These are phyloP conservation scores for Turritopsis dohrnii DNA, from an alignment of 30 jellyfish, hydroid and myxozoan species.

Conservation along the genomic window DNA sequence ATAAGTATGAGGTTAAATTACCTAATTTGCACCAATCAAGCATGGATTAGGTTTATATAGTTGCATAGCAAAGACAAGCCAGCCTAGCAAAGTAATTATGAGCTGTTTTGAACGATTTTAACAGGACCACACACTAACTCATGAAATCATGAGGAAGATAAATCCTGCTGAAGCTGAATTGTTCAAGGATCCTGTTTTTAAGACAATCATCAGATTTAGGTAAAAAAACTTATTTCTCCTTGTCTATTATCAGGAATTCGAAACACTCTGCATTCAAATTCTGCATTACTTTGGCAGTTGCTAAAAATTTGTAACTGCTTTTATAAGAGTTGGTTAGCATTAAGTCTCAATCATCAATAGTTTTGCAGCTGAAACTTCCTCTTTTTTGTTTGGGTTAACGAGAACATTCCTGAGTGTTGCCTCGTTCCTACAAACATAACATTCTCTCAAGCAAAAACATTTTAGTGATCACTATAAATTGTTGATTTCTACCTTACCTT, in stretches of 20 bases:
- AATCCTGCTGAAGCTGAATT: constrained; percentile 74
- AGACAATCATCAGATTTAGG: constrained; percentile 75
- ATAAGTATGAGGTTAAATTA: background rate
- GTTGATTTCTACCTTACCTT: no score
- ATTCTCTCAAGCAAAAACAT: no score
- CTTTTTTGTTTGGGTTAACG: no score
- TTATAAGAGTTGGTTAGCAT: no score
- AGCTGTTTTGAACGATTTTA: background rate
- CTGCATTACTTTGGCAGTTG: no score
- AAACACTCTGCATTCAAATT: no score
- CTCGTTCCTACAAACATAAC: no score
- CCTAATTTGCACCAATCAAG: background rate
- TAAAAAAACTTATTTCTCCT: background rate
- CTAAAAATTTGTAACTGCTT: no score
- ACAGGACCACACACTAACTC: constrained; percentile 74
- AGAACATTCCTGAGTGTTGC: no score
- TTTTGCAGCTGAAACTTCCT: no score
- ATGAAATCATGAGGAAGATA: constrained; percentile 57
- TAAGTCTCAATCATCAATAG: no score
- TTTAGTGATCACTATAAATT: background rate
- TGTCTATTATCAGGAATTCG: no score
- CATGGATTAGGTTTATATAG: background rate
- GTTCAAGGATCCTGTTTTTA: constrained; percentile 71
- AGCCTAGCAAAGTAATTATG: background rate
- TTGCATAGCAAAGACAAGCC: background rate